These are phyloP conservation scores for Microcebus griseorufus DNA, from an alignment of 2,113 vertebrate genomes.

Conservation along the genomic window DNA sequence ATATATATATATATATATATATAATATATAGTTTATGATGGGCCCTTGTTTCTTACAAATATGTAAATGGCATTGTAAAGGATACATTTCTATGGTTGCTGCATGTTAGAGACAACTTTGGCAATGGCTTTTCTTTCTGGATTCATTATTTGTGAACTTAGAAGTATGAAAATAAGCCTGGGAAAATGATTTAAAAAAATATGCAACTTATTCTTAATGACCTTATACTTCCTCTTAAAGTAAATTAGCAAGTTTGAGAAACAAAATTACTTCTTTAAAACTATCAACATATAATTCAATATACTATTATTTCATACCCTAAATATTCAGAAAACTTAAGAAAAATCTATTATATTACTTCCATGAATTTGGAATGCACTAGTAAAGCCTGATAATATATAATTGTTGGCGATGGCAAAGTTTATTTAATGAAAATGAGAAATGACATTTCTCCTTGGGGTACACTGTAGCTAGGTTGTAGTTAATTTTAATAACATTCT, in stretches of 20 bases:
- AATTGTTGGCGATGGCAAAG: neutral
- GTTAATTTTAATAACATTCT: neutral
- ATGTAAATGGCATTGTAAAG: no score
- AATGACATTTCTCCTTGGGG: neutral
- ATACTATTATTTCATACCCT: neutral
- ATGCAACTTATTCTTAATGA: neutral
- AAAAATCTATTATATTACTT: neutral
- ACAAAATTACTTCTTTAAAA: constrained; percentile 21
- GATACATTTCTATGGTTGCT: neutral
- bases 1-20: no score
- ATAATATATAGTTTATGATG: no score
- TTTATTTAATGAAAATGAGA: neutral
- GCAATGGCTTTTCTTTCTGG: neutral
- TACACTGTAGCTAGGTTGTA: neutral
- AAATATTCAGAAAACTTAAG: neutral
- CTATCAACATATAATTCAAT: neutral
- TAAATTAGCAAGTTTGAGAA: constrained; percentile 13
- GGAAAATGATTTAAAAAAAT: constrained; percentile 16
- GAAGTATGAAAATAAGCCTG: neutral
- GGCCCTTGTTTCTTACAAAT: no score
- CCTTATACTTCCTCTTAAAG: neutral
- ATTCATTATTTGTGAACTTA: constrained; percentile 50
- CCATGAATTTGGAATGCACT: neutral
- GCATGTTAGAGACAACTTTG: neutral
- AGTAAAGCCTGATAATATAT: neutral